A percentile compares a stretch with the other conserved stretches of the same genome.
These are phyloP conservation scores for Mantis religiosa DNA, from an alignment of 2,888 invertebrate species.

Conservation along the genomic window DNA sequence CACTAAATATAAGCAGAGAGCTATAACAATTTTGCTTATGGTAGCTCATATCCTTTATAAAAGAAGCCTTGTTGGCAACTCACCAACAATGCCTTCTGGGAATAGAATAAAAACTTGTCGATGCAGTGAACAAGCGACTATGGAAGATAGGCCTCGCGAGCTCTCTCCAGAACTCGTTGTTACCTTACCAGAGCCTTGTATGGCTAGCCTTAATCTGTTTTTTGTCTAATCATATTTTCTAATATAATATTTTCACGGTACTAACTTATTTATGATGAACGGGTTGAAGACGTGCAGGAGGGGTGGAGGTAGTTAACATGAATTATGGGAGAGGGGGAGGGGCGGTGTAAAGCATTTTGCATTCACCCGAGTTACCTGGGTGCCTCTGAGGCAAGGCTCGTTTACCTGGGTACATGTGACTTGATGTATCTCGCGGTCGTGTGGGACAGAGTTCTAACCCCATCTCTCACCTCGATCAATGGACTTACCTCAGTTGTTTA, in stretches of 20 bases:
- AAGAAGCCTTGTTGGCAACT: too few relatives aligned
- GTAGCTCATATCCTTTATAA: too few relatives aligned
- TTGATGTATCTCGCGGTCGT: too few relatives aligned
- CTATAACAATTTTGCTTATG: too few relatives aligned
- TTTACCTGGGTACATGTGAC: neutral
- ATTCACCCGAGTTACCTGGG: neutral
- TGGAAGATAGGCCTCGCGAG: neutral
- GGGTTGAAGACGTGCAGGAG: neutral
- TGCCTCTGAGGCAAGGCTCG: neutral
- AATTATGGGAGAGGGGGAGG: neutral
- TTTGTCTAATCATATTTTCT: conserved; percentile 19
- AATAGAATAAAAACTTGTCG: too few relatives aligned
- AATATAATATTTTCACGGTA: conserved; percentile 19
- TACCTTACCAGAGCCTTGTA: neutral
- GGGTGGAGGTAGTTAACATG: neutral
- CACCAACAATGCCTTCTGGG: too few relatives aligned
- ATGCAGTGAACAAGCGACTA: too few relatives aligned
- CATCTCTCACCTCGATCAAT: too few relatives aligned
- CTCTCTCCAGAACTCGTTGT: neutral
- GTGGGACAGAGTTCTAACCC: too few relatives aligned
- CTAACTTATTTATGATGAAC: conserved; percentile 18
- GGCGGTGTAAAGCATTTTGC: neutral
- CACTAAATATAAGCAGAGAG: too few relatives aligned
- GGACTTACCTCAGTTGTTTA: too few relatives aligned
- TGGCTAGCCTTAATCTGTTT: neutral